Conservation (phyloP, 2,113 vertebrate species). For the Alces alces region DNA sequence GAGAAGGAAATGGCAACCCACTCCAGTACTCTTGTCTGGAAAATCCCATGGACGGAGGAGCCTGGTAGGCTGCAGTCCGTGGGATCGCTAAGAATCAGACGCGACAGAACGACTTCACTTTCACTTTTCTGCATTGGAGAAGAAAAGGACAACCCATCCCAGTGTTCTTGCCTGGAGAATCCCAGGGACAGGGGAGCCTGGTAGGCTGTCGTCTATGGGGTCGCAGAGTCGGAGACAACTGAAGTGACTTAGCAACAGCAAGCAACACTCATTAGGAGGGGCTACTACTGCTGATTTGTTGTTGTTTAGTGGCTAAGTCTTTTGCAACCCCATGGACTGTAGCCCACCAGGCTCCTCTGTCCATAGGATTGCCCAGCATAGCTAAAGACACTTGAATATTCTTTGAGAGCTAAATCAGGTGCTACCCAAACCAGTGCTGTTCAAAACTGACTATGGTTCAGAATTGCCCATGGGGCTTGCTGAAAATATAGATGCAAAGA, state of each 20-base stretch:
- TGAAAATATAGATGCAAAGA: background rate
- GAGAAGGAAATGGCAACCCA: background rate
- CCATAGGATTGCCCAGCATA: background rate
- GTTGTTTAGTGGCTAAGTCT: background rate
- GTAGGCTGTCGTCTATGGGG: background rate
- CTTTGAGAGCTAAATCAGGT: background rate
- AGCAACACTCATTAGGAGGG: background rate
- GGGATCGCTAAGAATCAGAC: fast-evolving
- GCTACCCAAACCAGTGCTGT: background rate
- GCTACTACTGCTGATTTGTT: background rate
- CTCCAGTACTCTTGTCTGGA: too few species aligned
- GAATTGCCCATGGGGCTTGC: background rate
- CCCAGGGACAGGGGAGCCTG: background rate
- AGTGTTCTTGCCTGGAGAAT: too few species aligned
- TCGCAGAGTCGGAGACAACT: fast-evolving
- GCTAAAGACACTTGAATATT: background rate
- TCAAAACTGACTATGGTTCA: background rate
- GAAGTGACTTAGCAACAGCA: background rate
- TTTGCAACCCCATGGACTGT: background rate
- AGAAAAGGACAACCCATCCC: background rate
- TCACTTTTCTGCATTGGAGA: background rate
- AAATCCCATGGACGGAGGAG: background rate
- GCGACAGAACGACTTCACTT: background rate
- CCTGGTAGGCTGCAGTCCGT: background rate
- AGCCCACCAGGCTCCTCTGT: background rate